Percentiles rank a stretch among this genome's conserved stretches.
phyloP scores from a whole-genome alignment of 2,888 invertebrate species.

The Rhodophaea formosa region DNA sequence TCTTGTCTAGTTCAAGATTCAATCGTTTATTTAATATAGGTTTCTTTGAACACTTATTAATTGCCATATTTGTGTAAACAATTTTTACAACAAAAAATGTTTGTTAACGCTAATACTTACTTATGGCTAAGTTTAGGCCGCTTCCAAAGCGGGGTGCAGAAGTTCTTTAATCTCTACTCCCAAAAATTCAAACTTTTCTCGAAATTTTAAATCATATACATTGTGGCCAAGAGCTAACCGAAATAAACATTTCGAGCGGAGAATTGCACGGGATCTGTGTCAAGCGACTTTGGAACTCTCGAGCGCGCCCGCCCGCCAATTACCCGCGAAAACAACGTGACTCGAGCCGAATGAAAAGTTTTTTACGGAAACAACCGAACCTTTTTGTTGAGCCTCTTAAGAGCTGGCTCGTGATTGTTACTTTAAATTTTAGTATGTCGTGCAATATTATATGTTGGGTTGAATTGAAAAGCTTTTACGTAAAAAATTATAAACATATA shows the following conservation, averaged over 20 bases:
- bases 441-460: no score
- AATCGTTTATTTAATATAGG: no score
- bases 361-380: slow-evolving; percentile 22
- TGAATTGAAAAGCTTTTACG: no score
- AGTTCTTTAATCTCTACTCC: no score
- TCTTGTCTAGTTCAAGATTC: no score
- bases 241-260: slow-evolving; percentile 30
- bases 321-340: slow-evolving; percentile 43
- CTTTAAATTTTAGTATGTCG: not conserved
- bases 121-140: no score
- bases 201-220: slow-evolving; percentile 3
- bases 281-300: slow-evolving; percentile 47
- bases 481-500: no score
- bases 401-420: slow-evolving; percentile 10
- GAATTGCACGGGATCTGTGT: slow-evolving; percentile 47
- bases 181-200: not conserved
- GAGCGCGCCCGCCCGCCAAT: slow-evolving; percentile 43
- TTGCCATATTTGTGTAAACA: no score
- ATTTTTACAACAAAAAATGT: no score
- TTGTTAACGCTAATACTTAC: no score
- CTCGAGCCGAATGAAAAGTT: slow-evolving; percentile 24
- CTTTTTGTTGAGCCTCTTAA: slow-evolving; percentile 17
- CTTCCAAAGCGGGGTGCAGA: no score
- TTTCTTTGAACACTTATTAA: no score
- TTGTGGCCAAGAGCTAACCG: slow-evolving; percentile 19